These are phyloP conservation scores for Thaumatotibia leucotreta DNA, from an alignment of 1,140 invertebrate species.

Conservation along the genomic window DNA sequence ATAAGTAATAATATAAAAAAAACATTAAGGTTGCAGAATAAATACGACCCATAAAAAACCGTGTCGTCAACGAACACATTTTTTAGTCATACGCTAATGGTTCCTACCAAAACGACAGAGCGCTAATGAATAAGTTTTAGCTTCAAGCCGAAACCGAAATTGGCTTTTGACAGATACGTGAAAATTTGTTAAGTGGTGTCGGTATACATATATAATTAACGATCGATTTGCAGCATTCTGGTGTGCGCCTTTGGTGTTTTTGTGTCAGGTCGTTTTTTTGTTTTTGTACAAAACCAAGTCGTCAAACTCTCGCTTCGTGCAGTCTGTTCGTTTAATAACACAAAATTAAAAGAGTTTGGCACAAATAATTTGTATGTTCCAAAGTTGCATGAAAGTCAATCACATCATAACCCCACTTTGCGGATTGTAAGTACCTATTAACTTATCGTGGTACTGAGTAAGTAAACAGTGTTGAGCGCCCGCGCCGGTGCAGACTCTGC, in stretches of 20 bases:
- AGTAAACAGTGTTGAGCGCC: constrained; percentile 9
- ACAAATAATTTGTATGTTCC: no score
- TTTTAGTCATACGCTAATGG: constrained; percentile 45
- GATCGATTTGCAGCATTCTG: neutral
- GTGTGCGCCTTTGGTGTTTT: neutral
- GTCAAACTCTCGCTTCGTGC: no score
- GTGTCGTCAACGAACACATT: constrained; percentile 31
- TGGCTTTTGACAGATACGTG: constrained; percentile 48
- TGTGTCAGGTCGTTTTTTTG: neutral
- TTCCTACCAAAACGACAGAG: constrained; percentile 35
- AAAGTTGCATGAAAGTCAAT: no score
- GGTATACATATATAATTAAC: constrained; percentile 13
- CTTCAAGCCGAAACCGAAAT: constrained; percentile 34
- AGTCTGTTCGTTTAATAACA: no score
- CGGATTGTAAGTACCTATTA: no score
- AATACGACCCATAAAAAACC: neutral
- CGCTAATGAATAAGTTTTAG: constrained; percentile 49
- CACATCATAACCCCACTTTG: no score
- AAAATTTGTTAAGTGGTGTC: constrained; percentile 44
- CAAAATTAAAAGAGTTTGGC: no score
- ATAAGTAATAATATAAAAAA: no score
- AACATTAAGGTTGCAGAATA: neutral
- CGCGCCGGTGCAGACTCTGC: constrained; percentile 28
- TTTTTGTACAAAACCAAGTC: no score
- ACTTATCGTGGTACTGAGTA: no score